Percentiles rank a stretch among this genome's conserved stretches.
Evolutionary conservation across 2,113 vertebrate genomes (phyloP).

Genomic region (Percina caprodes): DNA sequence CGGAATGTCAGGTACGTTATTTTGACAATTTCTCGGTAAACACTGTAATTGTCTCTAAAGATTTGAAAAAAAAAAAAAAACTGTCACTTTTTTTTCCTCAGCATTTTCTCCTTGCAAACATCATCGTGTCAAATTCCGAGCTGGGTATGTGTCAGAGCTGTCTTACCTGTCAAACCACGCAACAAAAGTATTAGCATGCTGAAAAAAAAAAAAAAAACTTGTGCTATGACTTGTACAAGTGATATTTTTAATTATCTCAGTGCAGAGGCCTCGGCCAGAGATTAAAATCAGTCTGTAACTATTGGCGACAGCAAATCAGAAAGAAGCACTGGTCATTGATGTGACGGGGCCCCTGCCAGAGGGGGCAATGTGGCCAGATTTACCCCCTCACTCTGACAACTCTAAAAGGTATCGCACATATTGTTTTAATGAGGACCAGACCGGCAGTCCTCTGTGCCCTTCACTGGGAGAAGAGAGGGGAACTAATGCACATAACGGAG

Average conservation of each 20-base stretch:
- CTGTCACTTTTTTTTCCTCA: constrained; percentile 21
- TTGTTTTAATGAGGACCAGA: constrained; percentile 83
- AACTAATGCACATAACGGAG: constrained; percentile 1
- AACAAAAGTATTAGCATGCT: neutral
- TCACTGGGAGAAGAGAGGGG: constrained; percentile 54
- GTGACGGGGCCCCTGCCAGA: constrained; percentile 73
- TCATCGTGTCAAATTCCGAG: constrained; percentile 39
- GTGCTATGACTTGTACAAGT: constrained; percentile 50
- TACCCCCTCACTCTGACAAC: constrained; percentile 79
- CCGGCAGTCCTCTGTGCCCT: constrained; percentile 66
- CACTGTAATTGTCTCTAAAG: constrained; percentile 68
- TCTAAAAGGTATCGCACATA: constrained; percentile 85
- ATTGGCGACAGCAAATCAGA: constrained; percentile 79
- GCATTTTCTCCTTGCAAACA: constrained; percentile 29
- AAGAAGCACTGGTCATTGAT: constrained; percentile 77
- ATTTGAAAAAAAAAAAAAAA: too few relatives aligned
- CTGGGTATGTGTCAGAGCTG: constrained; percentile 31
- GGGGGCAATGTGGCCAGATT: constrained; percentile 73
- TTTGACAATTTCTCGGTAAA: constrained; percentile 71
- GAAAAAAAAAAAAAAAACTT: neutral
- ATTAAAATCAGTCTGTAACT: constrained; percentile 79
- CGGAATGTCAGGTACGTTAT: constrained; percentile 63
- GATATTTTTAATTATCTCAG: constrained; percentile 76
- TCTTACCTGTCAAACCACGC: constrained; percentile 33
- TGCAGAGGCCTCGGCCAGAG: constrained; percentile 48